Evolutionary conservation across 2,797 vertebrate genomes (phyloP), one percentile per base, ranked within the genome.

Genomic region (Pangasius larnaudii): DNA sequence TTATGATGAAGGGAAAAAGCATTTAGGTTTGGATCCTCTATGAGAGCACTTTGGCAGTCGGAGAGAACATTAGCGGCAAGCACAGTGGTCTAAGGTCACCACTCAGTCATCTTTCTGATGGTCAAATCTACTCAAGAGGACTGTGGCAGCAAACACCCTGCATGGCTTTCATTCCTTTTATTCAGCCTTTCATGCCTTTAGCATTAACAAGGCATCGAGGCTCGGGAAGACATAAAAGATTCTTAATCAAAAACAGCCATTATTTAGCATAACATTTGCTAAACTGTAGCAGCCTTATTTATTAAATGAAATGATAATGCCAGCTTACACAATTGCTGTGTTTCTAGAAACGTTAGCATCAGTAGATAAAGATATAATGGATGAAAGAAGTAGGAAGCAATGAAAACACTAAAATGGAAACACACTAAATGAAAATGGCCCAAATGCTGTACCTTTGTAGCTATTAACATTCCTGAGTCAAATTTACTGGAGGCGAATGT

Each of bases 11-110:
- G 13, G n/a, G 24, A 72, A 72, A 69, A 72, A 61, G 51, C 63
- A 59, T 88, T 79, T 80, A 10, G 22, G 6, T 72, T 61, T 72
- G 63, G 87, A 61, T 65, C 51, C 27, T 69, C 27, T 33, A 59
- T 36, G 51, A 42, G 36, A 88, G 59, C 87, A 85, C 53, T 69
- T 30, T 88, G 87, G 77, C 84, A 74, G 39, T 81, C 36, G 22
- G 30, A 69, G 65, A 79, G n/a, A 61, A 72, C 24, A 36, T 63
- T 85, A 49, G 49, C 65, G 11, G 84, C 75, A 63, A 85, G 84
- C 42, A 22, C n/a, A 85, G 39, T 18, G 65, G 65, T 69, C 42
- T 85, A 77, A 88, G 61, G 33, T 88, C 80, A 82, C 39, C 14
- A 30, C 36, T 63, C 36, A 63, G 58, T 3, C 10, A 80, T 27